phyloP scores from a whole-genome alignment of 2,888 invertebrate genomes.

The Cactoblastis cactorum region DNA sequence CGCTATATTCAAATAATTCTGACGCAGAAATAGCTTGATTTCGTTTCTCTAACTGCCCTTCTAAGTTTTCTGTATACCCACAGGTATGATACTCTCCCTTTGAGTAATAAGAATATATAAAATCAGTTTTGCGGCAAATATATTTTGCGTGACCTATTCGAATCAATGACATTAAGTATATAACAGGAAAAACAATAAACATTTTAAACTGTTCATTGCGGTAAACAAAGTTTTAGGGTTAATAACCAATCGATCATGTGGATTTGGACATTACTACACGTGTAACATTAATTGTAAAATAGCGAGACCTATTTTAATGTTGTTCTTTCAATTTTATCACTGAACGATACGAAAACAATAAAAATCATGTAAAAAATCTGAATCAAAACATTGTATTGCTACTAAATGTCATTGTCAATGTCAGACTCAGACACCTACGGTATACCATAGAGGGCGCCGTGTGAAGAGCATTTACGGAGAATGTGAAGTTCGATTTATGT shows the following conservation, averaged over 20 bases:
- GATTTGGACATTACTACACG: background rate
- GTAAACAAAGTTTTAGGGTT: background rate
- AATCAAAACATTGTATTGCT: conserved; percentile 16
- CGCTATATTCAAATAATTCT: conserved; percentile 19
- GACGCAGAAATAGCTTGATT: background rate
- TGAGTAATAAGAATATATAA: conserved; percentile 49
- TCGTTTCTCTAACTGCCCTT: conserved; percentile 18
- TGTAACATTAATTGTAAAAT: background rate
- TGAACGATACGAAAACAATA: background rate
- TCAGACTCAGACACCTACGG: background rate
- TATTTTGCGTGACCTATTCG: conserved; percentile 27
- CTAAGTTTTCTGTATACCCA: conserved; percentile 34
- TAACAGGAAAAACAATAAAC: conserved; percentile 28
- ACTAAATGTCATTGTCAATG: conserved; percentile 11
- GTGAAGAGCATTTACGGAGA: conserved; percentile 33
- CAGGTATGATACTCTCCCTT: conserved; percentile 47
- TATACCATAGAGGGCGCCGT: background rate
- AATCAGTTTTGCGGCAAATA: conserved; percentile 39
- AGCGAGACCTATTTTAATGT: background rate
- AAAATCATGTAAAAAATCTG: conserved; percentile 1
- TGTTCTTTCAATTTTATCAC: conserved; percentile 7
- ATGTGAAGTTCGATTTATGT: background rate
- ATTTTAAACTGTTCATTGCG: conserved; percentile 25
- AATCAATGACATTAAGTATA: conserved; percentile 30
- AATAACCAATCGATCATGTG: background rate